phyloP scores from a whole-genome alignment of 2,888 invertebrate genomes.

The Boloria selene region DNA sequence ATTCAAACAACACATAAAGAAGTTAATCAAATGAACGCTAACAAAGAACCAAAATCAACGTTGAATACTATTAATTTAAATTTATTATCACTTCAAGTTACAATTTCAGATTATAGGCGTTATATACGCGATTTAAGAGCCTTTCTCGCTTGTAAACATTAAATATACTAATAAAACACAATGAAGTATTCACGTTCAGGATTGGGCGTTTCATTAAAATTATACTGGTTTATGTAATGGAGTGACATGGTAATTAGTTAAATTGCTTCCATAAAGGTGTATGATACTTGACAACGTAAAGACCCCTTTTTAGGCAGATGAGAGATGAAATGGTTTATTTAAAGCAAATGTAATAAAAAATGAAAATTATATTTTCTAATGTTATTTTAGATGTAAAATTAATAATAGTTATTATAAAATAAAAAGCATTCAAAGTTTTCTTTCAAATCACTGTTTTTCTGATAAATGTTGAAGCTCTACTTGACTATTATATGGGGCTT shows the following conservation, averaged over 20 bases:
- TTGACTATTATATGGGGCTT: too few species aligned
- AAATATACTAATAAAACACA: constrained; percentile 31
- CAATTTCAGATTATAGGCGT: too few species aligned
- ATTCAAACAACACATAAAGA: constrained; percentile 15
- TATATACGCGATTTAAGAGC: neutral
- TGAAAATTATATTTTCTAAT: neutral
- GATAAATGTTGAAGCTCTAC: too few species aligned
- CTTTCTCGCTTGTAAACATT: constrained; percentile 1
- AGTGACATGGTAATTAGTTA: constrained; percentile 32
- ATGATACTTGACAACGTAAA: constrained; percentile 6
- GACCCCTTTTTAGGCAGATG: neutral
- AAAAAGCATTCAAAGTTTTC: too few species aligned
- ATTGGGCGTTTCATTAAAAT: constrained; percentile 35
- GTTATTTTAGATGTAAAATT: neutral
- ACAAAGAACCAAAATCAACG: constrained; percentile 27
- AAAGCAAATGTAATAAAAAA: neutral
- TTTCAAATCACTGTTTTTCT: too few species aligned
- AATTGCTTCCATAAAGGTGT: constrained; percentile 22
- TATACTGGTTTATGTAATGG: constrained; percentile 25
- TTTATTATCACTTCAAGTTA: constrained; percentile 32
- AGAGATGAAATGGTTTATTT: neutral
- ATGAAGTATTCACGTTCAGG: constrained; percentile 31
- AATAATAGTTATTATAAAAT: too few species aligned
- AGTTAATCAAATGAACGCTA: constrained; percentile 26
- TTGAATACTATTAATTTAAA: constrained; percentile 32